phyloP scores from a whole-genome alignment of 2,888 invertebrate species.

The Hyles lineata region DNA sequence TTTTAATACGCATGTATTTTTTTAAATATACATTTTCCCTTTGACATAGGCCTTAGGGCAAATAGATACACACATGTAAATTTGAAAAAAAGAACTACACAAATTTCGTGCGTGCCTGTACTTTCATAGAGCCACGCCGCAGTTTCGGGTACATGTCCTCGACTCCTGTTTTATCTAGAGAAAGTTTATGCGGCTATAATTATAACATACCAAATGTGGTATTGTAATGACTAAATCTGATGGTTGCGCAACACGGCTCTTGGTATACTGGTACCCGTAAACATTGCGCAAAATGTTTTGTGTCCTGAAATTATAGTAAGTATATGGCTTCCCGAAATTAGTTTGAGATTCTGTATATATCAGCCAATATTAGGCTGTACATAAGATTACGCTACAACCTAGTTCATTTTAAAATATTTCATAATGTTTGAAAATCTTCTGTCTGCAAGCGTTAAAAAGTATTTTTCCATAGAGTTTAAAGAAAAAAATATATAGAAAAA shows the following conservation, averaged over 20 bases:
- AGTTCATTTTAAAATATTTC: too few species aligned
- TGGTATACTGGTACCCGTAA: neutral
- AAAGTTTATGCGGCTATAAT: constrained; percentile 68
- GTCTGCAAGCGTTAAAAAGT: too few species aligned
- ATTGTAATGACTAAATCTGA: constrained; percentile 30
- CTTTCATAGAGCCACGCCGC: constrained; percentile 31
- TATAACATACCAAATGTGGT: constrained; percentile 48
- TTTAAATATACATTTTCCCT: too few species aligned
- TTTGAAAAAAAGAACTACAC: neutral
- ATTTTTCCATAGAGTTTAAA: too few species aligned
- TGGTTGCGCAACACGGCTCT: constrained; percentile 19
- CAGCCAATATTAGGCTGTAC: too few species aligned
- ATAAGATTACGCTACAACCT: too few species aligned
- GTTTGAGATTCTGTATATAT: too few species aligned
- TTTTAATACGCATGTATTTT: too few species aligned
- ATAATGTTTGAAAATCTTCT: too few species aligned
- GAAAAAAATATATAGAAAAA: too few species aligned
- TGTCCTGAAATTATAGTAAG: neutral
- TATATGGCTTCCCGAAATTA: neutral
- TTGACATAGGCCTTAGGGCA: too few species aligned
- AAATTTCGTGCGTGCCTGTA: constrained; percentile 38
- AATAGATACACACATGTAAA: neutral
- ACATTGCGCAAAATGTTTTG: neutral
- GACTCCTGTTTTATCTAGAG: constrained; percentile 62
- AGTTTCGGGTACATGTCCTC: constrained; percentile 47